Conservation (phyloP, 1,140 invertebrate species). For the Pantala flavescens region DNA sequence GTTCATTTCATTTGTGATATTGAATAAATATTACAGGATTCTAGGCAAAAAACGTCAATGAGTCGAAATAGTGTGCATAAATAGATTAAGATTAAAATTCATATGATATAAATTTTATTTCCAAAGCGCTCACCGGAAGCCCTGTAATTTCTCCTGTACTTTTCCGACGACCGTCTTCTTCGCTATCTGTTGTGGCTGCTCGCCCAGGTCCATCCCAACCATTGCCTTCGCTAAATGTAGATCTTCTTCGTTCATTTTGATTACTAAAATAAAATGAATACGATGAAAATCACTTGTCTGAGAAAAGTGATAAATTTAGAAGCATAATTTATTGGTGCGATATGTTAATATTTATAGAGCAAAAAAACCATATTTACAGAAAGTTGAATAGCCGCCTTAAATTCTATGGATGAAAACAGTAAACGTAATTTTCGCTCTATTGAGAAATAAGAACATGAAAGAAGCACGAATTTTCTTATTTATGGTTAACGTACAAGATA, state of each 20-base stretch:
- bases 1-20: too few relatives aligned
- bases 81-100: too few relatives aligned
- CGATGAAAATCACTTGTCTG: neutral
- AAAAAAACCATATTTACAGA: neutral
- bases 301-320: neutral
- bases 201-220: constrained; percentile 35
- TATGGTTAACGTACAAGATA: too few relatives aligned
- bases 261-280: neutral
- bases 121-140: constrained; percentile 31
- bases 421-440: too few relatives aligned
- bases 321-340: neutral
- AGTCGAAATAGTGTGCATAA: too few relatives aligned
- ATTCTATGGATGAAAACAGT: neutral
- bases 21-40: too few relatives aligned
- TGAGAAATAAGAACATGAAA: too few relatives aligned
- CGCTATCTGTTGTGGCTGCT: neutral
- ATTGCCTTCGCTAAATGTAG: constrained; percentile 51
- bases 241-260: constrained; percentile 51
- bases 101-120: too few relatives aligned
- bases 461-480: too few relatives aligned
- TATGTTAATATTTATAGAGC: too few relatives aligned
- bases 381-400: constrained; percentile 1
- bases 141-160: constrained; percentile 35
- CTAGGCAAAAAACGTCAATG: too few relatives aligned
- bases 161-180: constrained; percentile 30